These are phyloP conservation scores for Lepidochitona cinerea DNA, from an alignment of 2,888 invertebrate genomes.

Conservation along the genomic window DNA sequence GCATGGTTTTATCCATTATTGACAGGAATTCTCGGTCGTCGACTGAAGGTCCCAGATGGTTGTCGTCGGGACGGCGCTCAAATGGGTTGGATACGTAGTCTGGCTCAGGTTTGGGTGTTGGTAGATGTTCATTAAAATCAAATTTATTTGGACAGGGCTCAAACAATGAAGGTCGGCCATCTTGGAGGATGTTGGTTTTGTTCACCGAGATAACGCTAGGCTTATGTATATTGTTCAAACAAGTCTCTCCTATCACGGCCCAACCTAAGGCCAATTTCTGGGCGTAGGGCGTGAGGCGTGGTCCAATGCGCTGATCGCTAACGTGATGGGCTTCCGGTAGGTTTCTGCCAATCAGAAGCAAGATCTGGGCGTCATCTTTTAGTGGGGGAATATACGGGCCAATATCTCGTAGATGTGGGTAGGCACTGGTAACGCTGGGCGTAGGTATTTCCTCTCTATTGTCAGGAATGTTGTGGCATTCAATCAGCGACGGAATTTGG, in stretches of 20 bases:
- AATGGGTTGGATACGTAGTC: not conserved
- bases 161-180: constrained; percentile 19
- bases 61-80: constrained; percentile 9
- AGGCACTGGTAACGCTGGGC: constrained; percentile 19
- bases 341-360: constrained; percentile 25
- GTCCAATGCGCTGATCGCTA: constrained; percentile 16
- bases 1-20: constrained; percentile 10
- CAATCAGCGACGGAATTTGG: constrained; percentile 20
- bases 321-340: constrained; percentile 21
- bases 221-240: constrained; percentile 17
- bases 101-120: not conserved
- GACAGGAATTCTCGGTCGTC: constrained; percentile 16
- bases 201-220: constrained; percentile 12
- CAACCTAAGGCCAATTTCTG: constrained; percentile 20
- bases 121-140: constrained; percentile 13
- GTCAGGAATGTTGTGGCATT: constrained; percentile 29
- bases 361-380: constrained; percentile 15
- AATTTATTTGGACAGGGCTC: constrained; percentile 22
- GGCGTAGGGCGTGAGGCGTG: constrained; percentile 16
- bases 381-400: constrained; percentile 10
- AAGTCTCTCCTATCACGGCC: constrained; percentile 19
- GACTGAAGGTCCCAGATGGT: constrained; percentile 10
- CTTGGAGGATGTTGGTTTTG: constrained; percentile 14
- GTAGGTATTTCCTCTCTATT: constrained; percentile 28
- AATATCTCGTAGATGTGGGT: constrained; percentile 12